phyloP scores from a whole-genome alignment of 2,888 invertebrate genomes.

The Zaprionus lineosus region DNA sequence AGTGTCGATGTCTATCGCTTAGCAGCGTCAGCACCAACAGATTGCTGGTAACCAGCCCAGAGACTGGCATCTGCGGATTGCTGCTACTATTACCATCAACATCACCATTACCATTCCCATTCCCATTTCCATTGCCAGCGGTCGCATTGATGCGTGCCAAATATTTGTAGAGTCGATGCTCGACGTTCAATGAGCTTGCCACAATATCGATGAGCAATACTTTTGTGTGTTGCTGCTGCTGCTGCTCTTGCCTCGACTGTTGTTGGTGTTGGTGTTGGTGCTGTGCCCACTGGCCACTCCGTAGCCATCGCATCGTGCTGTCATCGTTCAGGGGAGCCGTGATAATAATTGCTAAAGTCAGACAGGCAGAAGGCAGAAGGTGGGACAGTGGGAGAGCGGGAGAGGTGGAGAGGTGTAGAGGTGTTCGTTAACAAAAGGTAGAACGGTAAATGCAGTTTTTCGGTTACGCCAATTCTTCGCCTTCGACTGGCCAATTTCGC shows the following conservation, averaged over 20 bases:
- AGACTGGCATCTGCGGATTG: conserved; percentile 18
- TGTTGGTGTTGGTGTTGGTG: conserved; percentile 27
- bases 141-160: conserved; percentile 70
- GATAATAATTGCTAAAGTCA: conserved; percentile 78
- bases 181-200: conserved; percentile 81
- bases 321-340: conserved; percentile 80
- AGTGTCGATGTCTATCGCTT: conserved; percentile 82
- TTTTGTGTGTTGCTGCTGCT: conserved; percentile 70
- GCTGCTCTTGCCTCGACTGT: conserved; percentile 3
- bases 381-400: conserved; percentile 10
- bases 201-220: conserved; percentile 82
- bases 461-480: not conserved
- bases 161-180: conserved; percentile 81
- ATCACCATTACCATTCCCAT: not conserved
- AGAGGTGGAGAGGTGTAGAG: not conserved
- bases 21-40: conserved; percentile 82
- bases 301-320: conserved; percentile 74
- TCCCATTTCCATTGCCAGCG: conserved; percentile 14
- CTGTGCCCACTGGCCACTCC: conserved; percentile 42
- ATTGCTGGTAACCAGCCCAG: conserved; percentile 75
- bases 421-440: not conserved
- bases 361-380: too few relatives aligned
- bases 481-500: conserved; percentile 15
- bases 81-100: conserved; percentile 1
- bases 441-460: conserved; percentile 1